Evolutionary conservation across 2,113 vertebrate species (phyloP), one percentile per base, ranked within the genome.

Genomic region (Tapirus terrestris): DNA sequence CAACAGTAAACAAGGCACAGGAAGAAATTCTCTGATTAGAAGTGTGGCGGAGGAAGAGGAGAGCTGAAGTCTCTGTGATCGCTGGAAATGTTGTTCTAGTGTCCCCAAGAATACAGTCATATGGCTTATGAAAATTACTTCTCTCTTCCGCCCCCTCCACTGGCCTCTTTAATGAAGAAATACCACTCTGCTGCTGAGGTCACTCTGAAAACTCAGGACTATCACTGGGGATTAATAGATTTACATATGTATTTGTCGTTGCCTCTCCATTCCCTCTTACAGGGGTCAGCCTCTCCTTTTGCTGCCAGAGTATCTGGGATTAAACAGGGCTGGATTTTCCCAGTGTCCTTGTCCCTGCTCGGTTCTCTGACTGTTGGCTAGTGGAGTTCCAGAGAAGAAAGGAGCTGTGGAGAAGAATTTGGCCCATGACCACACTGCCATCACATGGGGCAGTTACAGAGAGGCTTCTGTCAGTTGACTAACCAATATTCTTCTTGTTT

Each of bases 1-100:
- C 98, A 99, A 98, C 99, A 99, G 99, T 99, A 99, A 99, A 99
- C 99, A 99, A 99, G 98, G 97, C 98, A 98, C 96, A 98, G 97
- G 97, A 98, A 98, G 98, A 99, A 99, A 99, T 98, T 99, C 99
- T 98, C 98, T 99, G 99, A 99, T 99, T 99, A 98, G 98, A 98
- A 98, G 94, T 97, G 96, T 97, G 94, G 93, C 21, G 51, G 91
- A 97, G 63, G 91, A 98, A 98, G 80, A 94, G 97, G 77, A 92
- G 98, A 98, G 96, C 20, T 72, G 92, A 97, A 97, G 97, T 91
- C 91, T 90, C 80, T 13, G 1, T 70, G 97, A 98, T 89, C 89
- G 80, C 84, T 23, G 20, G 68, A 97, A 94, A 73, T 96, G 89
- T 94, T 90, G 88, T 98, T 95, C 87, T 94, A 93, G 82, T 98